Evolutionary conservation across 2,888 invertebrate genomes (phyloP), one percentile per base, ranked within the genome.

Genomic region (Ethmia dodecea): DNA sequence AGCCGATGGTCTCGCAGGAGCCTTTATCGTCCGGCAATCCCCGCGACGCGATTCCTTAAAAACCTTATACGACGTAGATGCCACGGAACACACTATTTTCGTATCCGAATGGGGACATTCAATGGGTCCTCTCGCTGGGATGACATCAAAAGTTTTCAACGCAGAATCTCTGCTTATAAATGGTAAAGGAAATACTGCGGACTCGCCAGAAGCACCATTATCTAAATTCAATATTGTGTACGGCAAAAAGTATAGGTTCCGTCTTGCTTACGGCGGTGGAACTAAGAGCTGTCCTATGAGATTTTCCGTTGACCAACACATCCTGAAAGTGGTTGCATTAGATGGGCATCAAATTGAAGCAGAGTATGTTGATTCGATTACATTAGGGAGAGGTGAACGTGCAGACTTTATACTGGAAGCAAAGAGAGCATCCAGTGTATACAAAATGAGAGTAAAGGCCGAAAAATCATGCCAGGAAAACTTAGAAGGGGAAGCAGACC

Each of bases 401-500:
- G 89, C 90, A 6, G 94, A 94, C 69, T 91, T 94, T 50, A 86
- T 94, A 33, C 50, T 95, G 35, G 88, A 89, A 35, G 89, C 93
- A 8, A 88, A 88, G 51, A 88, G 86, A 56, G 67, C 70, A 14
- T 61, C 80, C 1, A 87, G 86, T 10, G 79, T 83, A 2, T 93
- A 93, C 57, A 88, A 89, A 78, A 86, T 94, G 37, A 87, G 78
- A 51, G 88, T 89, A 11, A 53, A 70, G 28, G 88, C 87, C 1
- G 83, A 88, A 12, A 78, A 79, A 31, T 71, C 76, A 40, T 88
- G 88, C 40, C 87, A 86, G 33, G 75, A 77, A 15, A 55, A 77
- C 42, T 74, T 86, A 40, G 71, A 76, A 40, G 90, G 90, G 33
- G 67, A 75, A 13, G 91, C 89, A 2, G 67, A 89, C 33, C 55